Evolutionary conservation across 2,113 vertebrate species (phyloP).

Genomic region (Cebidichthys violaceus): DNA sequence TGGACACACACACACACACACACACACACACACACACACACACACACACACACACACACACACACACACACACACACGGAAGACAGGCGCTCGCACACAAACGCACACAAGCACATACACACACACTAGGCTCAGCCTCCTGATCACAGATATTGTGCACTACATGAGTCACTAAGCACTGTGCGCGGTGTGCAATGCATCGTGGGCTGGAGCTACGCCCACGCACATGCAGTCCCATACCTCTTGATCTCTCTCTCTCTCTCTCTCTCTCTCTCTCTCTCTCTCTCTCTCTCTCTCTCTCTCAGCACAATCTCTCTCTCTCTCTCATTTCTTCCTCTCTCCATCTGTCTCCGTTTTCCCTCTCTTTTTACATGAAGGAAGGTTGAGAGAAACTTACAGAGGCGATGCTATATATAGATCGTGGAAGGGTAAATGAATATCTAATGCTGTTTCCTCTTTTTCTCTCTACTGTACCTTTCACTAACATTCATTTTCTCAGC

Average conservation of each 20-base stretch:
- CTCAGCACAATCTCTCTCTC: constrained; percentile 46
- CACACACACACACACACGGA: constrained; percentile 28
- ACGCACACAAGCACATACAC: constrained; percentile 12
- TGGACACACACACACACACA: constrained; percentile 38
- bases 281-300: constrained; percentile 50
- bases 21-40: constrained; percentile 11
- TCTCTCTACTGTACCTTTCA: constrained; percentile 38
- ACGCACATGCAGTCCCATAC: constrained; percentile 76
- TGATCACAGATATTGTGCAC: constrained; percentile 83
- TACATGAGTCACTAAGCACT: constrained; percentile 85
- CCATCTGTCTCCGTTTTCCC: constrained; percentile 32
- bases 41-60: constrained; percentile 34
- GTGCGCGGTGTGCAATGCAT: constrained; percentile 80
- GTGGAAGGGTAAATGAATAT: constrained; percentile 65
- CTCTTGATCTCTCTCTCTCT: constrained; percentile 68
- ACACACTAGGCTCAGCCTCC: constrained; percentile 61
- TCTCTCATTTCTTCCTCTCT: constrained; percentile 30
- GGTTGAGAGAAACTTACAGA: constrained; percentile 47
- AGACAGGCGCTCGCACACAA: constrained; percentile 2
- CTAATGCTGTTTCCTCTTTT: constrained; percentile 57
- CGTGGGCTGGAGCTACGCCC: constrained; percentile 81
- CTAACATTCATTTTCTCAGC: constrained; percentile 43
- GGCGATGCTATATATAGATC: constrained; percentile 63
- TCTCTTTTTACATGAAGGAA: constrained; percentile 57
- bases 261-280: constrained; percentile 48